Evolutionary conservation across 2,797 vertebrate species (phyloP).

Genomic region (Xenops minutus): DNA sequence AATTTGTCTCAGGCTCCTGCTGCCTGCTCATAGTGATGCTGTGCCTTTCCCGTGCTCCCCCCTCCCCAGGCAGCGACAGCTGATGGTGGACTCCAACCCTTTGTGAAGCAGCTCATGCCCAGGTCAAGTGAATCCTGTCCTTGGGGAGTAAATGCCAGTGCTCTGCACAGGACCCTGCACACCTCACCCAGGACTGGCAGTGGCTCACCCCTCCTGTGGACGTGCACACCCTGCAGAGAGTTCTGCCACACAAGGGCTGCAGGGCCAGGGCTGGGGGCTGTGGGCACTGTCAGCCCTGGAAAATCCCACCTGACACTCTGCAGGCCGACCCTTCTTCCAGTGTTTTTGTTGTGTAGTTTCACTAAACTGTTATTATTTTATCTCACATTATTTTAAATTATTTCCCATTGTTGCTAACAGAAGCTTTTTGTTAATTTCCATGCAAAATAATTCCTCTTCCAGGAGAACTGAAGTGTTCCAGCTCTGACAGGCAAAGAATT

Average conservation of each 20-base stretch:
- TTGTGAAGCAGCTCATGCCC: neutral
- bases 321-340: neutral
- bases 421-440: neutral
- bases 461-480: neutral
- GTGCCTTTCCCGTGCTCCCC: neutral
- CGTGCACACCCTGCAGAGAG: neutral
- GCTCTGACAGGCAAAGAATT: neutral
- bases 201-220: neutral
- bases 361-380: neutral
- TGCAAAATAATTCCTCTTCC: neutral
- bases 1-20: neutral
- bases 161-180: neutral
- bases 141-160: neutral
- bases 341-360: neutral
- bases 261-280: neutral
- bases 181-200: fast-evolving
- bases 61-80: neutral
- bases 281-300: neutral
- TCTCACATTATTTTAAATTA: neutral
- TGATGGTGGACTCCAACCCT: neutral
- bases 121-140: neutral
- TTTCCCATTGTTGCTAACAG: neutral
- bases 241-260: neutral
- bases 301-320: neutral
- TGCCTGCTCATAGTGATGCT: neutral